phyloP scores from a whole-genome alignment of 2,888 invertebrate species.

The Heliothis peltigera region DNA sequence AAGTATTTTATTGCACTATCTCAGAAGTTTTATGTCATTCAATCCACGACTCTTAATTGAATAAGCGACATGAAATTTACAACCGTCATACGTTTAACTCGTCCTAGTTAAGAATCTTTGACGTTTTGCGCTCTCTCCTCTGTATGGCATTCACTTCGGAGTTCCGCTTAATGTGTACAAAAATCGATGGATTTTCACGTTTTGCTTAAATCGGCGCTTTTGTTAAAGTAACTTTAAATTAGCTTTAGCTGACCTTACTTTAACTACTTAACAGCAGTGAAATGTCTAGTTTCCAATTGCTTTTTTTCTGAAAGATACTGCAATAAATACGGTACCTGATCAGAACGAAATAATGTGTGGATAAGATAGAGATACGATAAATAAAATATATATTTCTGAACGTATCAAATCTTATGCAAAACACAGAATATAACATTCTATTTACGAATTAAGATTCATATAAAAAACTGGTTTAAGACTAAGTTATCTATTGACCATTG shows the following conservation, averaged over 20 bases:
- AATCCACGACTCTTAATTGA: constrained; percentile 88
- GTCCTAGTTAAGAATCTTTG: constrained; percentile 79
- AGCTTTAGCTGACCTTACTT: not conserved
- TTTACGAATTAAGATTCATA: constrained; percentile 20
- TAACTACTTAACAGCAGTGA: too few relatives aligned
- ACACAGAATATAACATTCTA: constrained; percentile 15
- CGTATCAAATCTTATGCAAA: not conserved
- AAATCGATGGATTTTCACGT: constrained; percentile 30
- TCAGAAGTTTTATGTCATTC: constrained; percentile 88
- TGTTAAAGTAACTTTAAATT: not conserved
- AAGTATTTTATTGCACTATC: constrained; percentile 87
- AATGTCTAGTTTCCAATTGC: too few relatives aligned
- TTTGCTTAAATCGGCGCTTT: not conserved
- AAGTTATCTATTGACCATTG: constrained; percentile 44
- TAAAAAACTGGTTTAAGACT: constrained; percentile 50
- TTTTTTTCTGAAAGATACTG: too few relatives aligned
- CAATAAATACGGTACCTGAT: too few relatives aligned
- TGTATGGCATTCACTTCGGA: constrained; percentile 60
- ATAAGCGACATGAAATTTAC: constrained; percentile 88
- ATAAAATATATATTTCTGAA: too few relatives aligned
- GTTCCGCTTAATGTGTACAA: constrained; percentile 53
- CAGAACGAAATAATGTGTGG: not conserved
- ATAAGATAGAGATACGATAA: too few relatives aligned
- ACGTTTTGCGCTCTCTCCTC: constrained; percentile 65
- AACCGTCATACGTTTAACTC: constrained; percentile 83